These are phyloP conservation scores for Fundulus diaphanus DNA, from an alignment of 2,797 vertebrate species.

Conservation along the genomic window DNA sequence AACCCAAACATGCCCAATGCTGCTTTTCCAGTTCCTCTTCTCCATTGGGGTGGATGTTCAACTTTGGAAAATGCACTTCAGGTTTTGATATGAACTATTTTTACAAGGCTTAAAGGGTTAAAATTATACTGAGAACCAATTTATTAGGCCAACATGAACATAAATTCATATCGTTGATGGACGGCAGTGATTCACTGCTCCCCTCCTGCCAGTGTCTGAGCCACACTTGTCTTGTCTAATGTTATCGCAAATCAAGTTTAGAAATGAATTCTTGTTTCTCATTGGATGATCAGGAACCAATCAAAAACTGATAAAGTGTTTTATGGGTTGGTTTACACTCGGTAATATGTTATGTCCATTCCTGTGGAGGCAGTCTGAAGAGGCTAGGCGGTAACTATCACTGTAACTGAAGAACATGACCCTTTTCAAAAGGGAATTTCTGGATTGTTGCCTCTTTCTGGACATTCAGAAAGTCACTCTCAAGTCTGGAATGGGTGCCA, in stretches of 20 bases:
- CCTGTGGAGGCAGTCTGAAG: too few relatives aligned
- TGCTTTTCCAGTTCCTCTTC: not conserved
- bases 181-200: not conserved
- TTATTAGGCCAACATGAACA: not conserved
- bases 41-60: not conserved
- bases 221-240: not conserved
- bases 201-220: not conserved
- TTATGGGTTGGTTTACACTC: not conserved
- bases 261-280: not conserved
- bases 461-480: too few relatives aligned
- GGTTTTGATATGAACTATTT: not conserved
- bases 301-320: too few relatives aligned
- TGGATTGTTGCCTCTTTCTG: too few relatives aligned
- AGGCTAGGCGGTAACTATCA: too few relatives aligned
- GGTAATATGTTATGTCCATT: not conserved
- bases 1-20: not conserved
- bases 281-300: not conserved
- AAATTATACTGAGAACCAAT: not conserved
- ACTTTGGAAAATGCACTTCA: not conserved
- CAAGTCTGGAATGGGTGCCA: not conserved
- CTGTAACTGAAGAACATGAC: too few relatives aligned
- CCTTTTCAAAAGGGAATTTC: too few relatives aligned
- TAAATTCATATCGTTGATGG: not conserved
- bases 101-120: not conserved
- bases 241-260: not conserved